Base-by-base conservation (phyloP, 1,140 invertebrate genomes). In the Drosophila dunni region DNA sequence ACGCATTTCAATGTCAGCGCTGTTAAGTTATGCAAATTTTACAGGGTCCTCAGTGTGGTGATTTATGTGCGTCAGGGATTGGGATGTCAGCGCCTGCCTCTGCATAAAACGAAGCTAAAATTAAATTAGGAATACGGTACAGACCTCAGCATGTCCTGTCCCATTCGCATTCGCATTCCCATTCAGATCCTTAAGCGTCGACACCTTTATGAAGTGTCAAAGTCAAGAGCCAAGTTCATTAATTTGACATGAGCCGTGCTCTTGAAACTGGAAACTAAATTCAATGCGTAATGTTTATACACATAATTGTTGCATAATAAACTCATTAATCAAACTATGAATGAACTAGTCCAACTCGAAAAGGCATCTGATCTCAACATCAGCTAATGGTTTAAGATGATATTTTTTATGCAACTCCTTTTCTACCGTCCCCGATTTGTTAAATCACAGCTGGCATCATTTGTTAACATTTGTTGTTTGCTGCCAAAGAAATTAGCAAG, bases 271-370 rank as follows among this genome's bases (percentile, higher is more conserved):
- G 70, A 64, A 58, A 81, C 42, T 15, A 44, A 61, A 61, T 54
- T 71, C 57, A 74, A 48, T 79, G 77, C 48, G 36, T 57, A 48
- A 44, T 79, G 71, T 85, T 85, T 86, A 86, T 72, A 82, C 15
- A 85, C 83, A 85, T 85, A 85, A 85, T 85, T 85, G 83, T 85
- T 85, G 82, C 84, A 89, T 89, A 88, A 88, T 89, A 80, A 78
- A 60, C 78, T 53, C 84, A 89, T 89, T 88, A 84, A 89, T 88
- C 84, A 89, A 51, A 17, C 17, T 13, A 45, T 64, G 51, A 62
- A 64, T 72, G 69, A 63, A 67, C 65, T 62, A 74, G 50, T 60
- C 46, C 46, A 73, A 58, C 54, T 75, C 60, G 34, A 69, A 29
- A 57, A 42, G 13, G 20, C 17, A 46, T 33, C 54, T 42, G 46